These are phyloP conservation scores for Scomberomorus guttatus DNA, from an alignment of 2,797 vertebrate genomes.

Conservation along the genomic window DNA sequence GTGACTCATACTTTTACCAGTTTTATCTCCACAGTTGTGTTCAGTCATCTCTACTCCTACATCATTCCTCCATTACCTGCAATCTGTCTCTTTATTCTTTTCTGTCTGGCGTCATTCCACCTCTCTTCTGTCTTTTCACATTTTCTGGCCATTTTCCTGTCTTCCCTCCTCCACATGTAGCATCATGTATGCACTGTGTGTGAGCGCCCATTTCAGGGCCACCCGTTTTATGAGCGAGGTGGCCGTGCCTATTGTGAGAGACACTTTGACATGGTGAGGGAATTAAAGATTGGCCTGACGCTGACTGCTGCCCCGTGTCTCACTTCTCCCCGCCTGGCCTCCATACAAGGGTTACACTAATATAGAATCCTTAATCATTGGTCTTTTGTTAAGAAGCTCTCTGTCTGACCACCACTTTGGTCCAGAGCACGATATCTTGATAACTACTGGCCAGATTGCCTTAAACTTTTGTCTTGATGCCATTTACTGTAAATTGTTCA, in stretches of 20 bases:
- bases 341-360: constrained; percentile 34
- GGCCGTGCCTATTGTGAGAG: constrained; percentile 84
- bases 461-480: background rate
- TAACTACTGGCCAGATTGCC: background rate
- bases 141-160: constrained; percentile 22
- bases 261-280: constrained; percentile 86
- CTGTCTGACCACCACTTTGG: background rate
- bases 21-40: constrained; percentile 43
- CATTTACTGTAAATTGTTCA: background rate
- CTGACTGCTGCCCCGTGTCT: constrained; percentile 44
- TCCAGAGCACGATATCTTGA: constrained; percentile 1
- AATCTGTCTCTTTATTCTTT: constrained; percentile 4
- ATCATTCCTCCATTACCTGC: background rate
- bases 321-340: constrained; percentile 42
- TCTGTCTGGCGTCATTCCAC: background rate
- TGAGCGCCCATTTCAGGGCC: constrained; percentile 84
- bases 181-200: constrained; percentile 88
- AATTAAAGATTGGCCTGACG: constrained; percentile 19
- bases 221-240: constrained; percentile 82
- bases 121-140: constrained; percentile 14
- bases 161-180: constrained; percentile 75
- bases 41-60: background rate
- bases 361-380: background rate
- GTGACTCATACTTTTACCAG: constrained; percentile 30
- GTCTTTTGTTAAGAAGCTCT: background rate